Conservation (phyloP, 2,888 invertebrate genomes). For the Sarcophaga variegata region DNA sequence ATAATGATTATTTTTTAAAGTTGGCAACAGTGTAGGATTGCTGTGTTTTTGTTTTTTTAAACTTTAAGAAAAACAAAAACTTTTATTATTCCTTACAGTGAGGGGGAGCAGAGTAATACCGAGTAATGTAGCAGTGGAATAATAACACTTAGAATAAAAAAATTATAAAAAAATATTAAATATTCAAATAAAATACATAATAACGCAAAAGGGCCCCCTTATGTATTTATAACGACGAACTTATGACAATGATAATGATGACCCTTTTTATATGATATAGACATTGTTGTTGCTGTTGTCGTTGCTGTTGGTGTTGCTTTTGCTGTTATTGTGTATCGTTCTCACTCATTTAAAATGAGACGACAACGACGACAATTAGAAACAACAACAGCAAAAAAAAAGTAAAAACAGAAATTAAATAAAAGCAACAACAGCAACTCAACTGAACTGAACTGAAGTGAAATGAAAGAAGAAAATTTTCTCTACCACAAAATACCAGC, state of each 20-base stretch:
- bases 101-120: too few species aligned
- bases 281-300: not conserved
- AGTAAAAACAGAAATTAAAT: slow-evolving; percentile 25
- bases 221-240: slow-evolving; percentile 12
- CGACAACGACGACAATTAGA: slow-evolving; percentile 51
- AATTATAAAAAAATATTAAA: not conserved
- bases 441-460: slow-evolving; percentile 21
- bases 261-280: slow-evolving; percentile 42
- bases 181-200: not conserved
- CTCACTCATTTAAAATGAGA: slow-evolving; percentile 65
- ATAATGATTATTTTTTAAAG: too few species aligned
- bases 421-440: not conserved
- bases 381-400: slow-evolving; percentile 2
- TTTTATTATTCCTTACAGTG: too few species aligned
- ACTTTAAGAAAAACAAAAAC: too few species aligned
- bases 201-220: not conserved
- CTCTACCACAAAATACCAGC: slow-evolving; percentile 64
- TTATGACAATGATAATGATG: slow-evolving; percentile 43
- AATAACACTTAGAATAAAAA: not conserved
- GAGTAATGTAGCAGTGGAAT: not conserved
- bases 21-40: too few species aligned
- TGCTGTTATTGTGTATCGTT: slow-evolving; percentile 6
- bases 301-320: slow-evolving; percentile 8
- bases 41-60: too few species aligned
- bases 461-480: slow-evolving; percentile 53